Evolutionary conservation across 2,113 vertebrate genomes (phyloP), one percentile per base, ranked within the genome.

Genomic region (Struthio camelus): DNA sequence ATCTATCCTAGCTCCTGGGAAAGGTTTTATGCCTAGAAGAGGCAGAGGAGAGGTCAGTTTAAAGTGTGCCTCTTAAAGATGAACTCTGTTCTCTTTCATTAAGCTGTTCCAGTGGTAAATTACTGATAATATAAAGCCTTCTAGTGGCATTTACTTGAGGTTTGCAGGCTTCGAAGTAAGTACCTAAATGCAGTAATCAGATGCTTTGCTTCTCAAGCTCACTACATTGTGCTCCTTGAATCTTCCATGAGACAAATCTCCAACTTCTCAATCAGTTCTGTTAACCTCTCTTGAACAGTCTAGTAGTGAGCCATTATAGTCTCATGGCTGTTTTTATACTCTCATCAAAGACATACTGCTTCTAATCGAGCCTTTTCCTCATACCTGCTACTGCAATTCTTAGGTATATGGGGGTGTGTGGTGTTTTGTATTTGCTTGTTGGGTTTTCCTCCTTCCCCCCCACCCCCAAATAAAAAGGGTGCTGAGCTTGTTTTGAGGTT

Each of bases 281-380:
- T 32, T 95, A 89, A 89, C 85, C 71, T 95, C 77, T 94, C 71
- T 7, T 69, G 53, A 94, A 22, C 23, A 77, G 62, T 69, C 58
- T 82, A 73, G 16, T 77, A 51, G 69, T 73, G 48, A 38, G 50
- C 30, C 30, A 2, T 89, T 95, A 23, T 6, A 27, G 30, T 96
- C 51, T 94, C 19, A 15, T 89, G 66, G 71, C 53, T 9, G 2
- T 38, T 84, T 84, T 82, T 36, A 72, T 62, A 7, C 2, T 73
- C 17, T 53, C 62, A 80, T 5, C 53, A 58, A 85, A 91, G 32
- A 93, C 89, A 50, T 48, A 30, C 11, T 80, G 40, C 15, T 94
- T 77, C 40, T 62, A 73, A 62, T 20, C 80, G 25, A 82, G 53
- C 32, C 6, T 51, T 16, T 13, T 34, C 58, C 46, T 85, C 65